phyloP scores from a whole-genome alignment of 1,140 invertebrate genomes.

The Hycleus phaleratus region DNA sequence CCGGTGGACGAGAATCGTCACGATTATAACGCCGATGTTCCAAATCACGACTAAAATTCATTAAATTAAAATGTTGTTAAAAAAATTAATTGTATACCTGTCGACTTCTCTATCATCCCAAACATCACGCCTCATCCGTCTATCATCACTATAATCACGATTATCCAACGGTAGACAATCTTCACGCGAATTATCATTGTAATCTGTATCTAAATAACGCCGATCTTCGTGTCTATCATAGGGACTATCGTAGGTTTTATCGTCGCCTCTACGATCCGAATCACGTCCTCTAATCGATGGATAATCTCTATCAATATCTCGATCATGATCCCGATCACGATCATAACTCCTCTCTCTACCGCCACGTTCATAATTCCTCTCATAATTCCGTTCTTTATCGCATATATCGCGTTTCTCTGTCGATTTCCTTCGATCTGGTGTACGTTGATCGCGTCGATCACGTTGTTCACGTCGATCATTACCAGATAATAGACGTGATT shows the following conservation, averaged over 20 bases:
- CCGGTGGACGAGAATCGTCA: conserved; percentile 23
- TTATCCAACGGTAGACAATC: conserved; percentile 30
- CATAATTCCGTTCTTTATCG: conserved; percentile 24
- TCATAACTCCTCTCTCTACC: conserved; percentile 2
- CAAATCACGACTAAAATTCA: conserved; percentile 4
- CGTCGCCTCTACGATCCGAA: conserved; percentile 27
- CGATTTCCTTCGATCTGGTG: conserved; percentile 25
- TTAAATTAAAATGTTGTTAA: not conserved
- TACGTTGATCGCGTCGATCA: conserved; percentile 18
- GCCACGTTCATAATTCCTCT: conserved; percentile 18
- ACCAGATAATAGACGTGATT: conserved; percentile 2
- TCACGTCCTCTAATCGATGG: conserved; percentile 17
- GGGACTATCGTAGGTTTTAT: conserved; percentile 35
- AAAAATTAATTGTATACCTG: conserved; percentile 1
- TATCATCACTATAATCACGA: conserved; percentile 33
- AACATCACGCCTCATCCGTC: conserved; percentile 28
- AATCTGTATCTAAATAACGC: conserved; percentile 34
- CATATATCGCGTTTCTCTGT: conserved; percentile 28
- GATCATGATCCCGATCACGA: conserved; percentile 7
- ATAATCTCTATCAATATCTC: conserved; percentile 13
- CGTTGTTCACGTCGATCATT: conserved; percentile 20
- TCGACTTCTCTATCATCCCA: conserved; percentile 35
- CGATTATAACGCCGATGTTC: conserved; percentile 25
- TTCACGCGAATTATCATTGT: conserved; percentile 30
- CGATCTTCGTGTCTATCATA: conserved; percentile 35